Conservation (phyloP, 2,888 invertebrate genomes). For the Scaptomyza caliginosa region DNA sequence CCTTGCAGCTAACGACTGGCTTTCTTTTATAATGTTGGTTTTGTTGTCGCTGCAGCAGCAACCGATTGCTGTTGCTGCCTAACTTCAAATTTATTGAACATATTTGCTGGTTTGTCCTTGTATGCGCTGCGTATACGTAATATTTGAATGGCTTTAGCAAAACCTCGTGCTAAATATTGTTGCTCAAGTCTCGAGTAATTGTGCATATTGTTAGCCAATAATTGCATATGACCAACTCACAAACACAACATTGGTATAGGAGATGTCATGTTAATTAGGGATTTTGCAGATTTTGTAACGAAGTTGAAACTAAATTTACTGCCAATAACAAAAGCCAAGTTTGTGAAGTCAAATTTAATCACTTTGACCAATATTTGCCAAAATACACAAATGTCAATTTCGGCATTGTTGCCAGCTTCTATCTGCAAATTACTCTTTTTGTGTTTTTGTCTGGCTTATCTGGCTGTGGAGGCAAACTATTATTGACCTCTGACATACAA, state of each 20-base stretch:
- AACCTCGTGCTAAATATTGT: constrained; percentile 36
- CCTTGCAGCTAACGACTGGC: constrained; percentile 38
- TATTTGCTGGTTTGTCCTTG: constrained; percentile 35
- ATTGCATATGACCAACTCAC: constrained; percentile 34
- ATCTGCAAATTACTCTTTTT: constrained; percentile 4
- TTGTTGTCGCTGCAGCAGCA: constrained; percentile 15
- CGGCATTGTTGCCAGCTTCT: constrained; percentile 13
- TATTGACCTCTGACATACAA: constrained; percentile 68
- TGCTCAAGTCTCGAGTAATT: constrained; percentile 6
- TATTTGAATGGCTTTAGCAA: constrained; percentile 16
- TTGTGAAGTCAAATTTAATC: constrained; percentile 12
- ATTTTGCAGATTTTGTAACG: constrained; percentile 20
- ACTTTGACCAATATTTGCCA: constrained; percentile 25
- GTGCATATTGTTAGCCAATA: constrained; percentile 20
- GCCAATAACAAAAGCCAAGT: background rate
- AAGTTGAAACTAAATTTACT: background rate
- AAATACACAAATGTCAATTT: constrained; percentile 29
- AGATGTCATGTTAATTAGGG: constrained; percentile 11
- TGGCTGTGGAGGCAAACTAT: constrained; percentile 42
- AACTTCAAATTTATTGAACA: constrained; percentile 4
- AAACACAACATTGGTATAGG: constrained; percentile 10
- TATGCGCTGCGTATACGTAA: constrained; percentile 62
- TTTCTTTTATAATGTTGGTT: constrained; percentile 56
- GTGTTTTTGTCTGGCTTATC: constrained; percentile 10
- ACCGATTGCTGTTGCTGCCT: constrained; percentile 26